Conservation (phyloP, 1,140 invertebrate species). For the Mycetomoellerius zeteki region DNA sequence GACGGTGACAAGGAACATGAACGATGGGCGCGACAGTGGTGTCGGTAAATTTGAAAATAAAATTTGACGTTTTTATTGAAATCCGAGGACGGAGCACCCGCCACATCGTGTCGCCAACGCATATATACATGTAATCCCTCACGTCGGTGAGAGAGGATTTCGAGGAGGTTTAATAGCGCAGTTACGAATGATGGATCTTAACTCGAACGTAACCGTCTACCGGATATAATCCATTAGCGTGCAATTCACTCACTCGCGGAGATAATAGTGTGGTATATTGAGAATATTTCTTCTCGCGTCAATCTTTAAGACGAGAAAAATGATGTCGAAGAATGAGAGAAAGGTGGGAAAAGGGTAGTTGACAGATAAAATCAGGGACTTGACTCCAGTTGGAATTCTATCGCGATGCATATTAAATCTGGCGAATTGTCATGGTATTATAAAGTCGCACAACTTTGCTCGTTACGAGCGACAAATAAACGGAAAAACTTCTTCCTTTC, state of each 20-base stretch:
- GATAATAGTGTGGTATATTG: conserved; percentile 28
- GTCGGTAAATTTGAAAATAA: conserved; percentile 78
- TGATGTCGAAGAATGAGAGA: conserved; percentile 7
- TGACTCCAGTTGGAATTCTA: background rate
- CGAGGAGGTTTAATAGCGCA: conserved; percentile 56
- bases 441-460: conserved; percentile 54
- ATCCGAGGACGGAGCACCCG: conserved; percentile 66
- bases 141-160: conserved; percentile 1
- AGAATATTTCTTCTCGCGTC: conserved; percentile 21
- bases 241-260: conserved; percentile 31
- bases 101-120: conserved; percentile 41
- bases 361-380: conserved; percentile 20
- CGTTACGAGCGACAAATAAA: conserved; percentile 51
- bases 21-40: conserved; percentile 68
- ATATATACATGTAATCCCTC: conserved; percentile 46
- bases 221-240: conserved; percentile 67
- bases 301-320: background rate
- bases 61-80: conserved; percentile 81
- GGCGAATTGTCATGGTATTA: conserved; percentile 36
- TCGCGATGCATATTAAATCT: conserved; percentile 29
- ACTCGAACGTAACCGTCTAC: conserved; percentile 33
- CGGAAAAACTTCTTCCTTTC: conserved; percentile 29
- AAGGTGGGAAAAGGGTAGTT: background rate
- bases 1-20: conserved; percentile 75
- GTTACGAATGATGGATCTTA: conserved; percentile 71